These are phyloP conservation scores for Arge pagana DNA, from an alignment of 2,888 invertebrate genomes.

Conservation along the genomic window DNA sequence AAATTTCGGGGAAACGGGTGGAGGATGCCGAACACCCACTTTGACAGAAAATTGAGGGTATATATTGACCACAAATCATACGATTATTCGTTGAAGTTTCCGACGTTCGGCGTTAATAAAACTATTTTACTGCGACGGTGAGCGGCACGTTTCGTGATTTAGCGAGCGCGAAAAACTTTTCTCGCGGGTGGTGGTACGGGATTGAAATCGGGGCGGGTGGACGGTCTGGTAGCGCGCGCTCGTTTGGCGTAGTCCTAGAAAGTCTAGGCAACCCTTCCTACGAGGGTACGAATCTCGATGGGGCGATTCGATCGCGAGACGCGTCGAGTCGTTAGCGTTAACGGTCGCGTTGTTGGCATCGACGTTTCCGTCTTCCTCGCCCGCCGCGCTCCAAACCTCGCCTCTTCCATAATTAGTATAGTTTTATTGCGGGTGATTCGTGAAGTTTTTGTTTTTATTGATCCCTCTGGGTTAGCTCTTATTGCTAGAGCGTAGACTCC, in stretches of 20 bases:
- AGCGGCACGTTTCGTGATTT: conserved; percentile 19
- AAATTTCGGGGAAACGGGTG: too few species aligned
- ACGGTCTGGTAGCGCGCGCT: neutral
- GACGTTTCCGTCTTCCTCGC: neutral
- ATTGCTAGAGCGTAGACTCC: too few species aligned
- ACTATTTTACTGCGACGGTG: conserved; percentile 21
- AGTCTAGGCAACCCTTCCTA: conserved; percentile 9
- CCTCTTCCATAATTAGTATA: conserved; percentile 8
- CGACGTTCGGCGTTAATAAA: conserved; percentile 22
- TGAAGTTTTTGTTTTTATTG: conserved; percentile 4
- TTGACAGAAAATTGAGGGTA: too few species aligned
- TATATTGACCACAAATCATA: conserved; percentile 24
- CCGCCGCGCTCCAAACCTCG: too few species aligned
- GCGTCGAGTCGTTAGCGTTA: conserved; percentile 16
- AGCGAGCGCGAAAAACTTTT: conserved; percentile 18
- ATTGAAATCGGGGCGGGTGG: neutral
- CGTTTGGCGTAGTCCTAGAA: conserved; percentile 2
- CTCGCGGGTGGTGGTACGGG: neutral
- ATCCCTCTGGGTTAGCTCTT: neutral
- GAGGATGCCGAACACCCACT: too few species aligned
- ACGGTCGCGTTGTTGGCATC: conserved; percentile 1
- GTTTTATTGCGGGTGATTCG: conserved; percentile 7
- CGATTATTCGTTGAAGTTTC: conserved; percentile 24
- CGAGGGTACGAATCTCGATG: conserved; percentile 10
- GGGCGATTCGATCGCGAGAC: conserved; percentile 17